Base-by-base conservation (phyloP, 23 tunicate genomes). In the Halocynthia roretzi region DNA sequence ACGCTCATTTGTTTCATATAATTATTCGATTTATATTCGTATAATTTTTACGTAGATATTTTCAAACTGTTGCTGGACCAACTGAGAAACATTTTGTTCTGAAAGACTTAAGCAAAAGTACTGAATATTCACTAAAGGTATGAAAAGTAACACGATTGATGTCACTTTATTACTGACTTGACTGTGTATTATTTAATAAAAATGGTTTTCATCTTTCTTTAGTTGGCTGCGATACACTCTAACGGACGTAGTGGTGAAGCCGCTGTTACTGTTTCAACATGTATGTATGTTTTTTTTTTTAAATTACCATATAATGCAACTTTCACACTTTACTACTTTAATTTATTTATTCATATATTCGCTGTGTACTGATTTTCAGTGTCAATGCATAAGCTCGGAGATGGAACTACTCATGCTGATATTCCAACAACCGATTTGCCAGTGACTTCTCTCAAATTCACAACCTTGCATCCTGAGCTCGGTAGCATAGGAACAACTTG, bases 71-170 rank as follows among this genome's bases (percentile, higher is more conserved):
- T 8, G 55, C 22, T 12, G 31, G 64, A 10, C 60, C 78, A 20
- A 50, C 56, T 12, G 7, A 53, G 15, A 64, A 74, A 50, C 56
- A 62, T 10, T 54, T 50, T 54, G 62, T 52, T 7, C 17, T 74
- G 8, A 48, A 74, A 74, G 78, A 7, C 18, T n/a, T 74, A 17
- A 52, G n/a, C 10, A 54, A 74, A 20, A 64, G 40, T 14, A 74
- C 78, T 54, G 56, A 4, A 54, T 74, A 74, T 74, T 53, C 63
- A n/a, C 64, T 74, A 10, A 64, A 22, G 78, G 78, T 74, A 53
- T 6, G 78, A 5, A 11, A 50, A 54, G 75, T 51, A 9, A 51
- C 15, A 58, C 5, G 17, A 58, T 58, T n/a, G n/a, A 15, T 58
- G 15, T 58, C 17, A 58, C 15, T 58, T 58, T 58, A n/a, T 15